Conservation (phyloP, 2,888 invertebrate genomes). For the Zhuqinia jingwanae region DNA sequence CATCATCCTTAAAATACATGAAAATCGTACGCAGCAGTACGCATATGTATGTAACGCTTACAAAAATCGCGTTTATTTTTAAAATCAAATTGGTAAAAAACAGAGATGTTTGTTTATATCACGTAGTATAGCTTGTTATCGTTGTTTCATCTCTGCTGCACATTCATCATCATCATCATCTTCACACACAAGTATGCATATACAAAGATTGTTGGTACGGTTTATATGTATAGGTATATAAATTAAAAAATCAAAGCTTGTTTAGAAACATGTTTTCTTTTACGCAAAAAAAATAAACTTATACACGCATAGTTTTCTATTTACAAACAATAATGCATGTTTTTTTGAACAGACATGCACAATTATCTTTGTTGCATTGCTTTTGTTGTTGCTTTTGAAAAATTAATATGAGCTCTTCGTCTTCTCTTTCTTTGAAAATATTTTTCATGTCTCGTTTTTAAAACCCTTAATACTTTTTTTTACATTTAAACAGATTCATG, state of each 20-base stretch:
- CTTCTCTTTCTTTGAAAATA: too few relatives aligned
- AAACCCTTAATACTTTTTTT: neutral
- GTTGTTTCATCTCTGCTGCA: constrained; percentile 25
- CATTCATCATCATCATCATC: constrained; percentile 30
- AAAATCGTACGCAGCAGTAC: too few relatives aligned
- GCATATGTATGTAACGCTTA: too few relatives aligned
- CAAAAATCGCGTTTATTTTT: constrained; percentile 28
- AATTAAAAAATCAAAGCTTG: constrained; percentile 37
- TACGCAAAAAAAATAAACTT: neutral
- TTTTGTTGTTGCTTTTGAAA: neutral
- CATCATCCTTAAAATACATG: too few relatives aligned
- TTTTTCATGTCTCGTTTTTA: neutral
- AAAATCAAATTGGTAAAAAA: neutral
- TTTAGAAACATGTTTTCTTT: too few relatives aligned
- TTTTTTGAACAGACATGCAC: neutral
- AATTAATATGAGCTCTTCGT: too few relatives aligned
- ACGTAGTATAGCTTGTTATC: neutral
- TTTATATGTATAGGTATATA: constrained; percentile 6
- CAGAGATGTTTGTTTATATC: constrained; percentile 19
- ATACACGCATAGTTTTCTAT: constrained; percentile 28
- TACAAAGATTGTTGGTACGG: neutral
- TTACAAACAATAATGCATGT: constrained; percentile 33
- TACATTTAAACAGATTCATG: constrained; percentile 13
- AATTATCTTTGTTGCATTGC: neutral
- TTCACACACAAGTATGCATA: neutral